Evolutionary conservation across 2,797 vertebrate species (phyloP).

Genomic region (Aulostomus chinensis): DNA sequence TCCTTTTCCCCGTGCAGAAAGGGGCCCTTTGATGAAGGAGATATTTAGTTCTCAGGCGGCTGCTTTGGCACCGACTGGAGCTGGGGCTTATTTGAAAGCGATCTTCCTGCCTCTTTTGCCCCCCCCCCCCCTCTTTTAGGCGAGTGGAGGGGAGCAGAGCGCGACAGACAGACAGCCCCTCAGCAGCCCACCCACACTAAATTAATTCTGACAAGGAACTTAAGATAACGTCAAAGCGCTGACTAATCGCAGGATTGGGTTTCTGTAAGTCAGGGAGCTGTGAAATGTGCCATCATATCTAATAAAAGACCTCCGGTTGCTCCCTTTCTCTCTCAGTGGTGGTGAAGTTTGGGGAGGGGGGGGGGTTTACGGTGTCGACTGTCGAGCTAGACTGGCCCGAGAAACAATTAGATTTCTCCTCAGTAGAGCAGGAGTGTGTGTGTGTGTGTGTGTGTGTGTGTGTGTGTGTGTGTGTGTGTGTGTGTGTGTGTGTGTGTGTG

Average conservation of each 20-base stretch:
- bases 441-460: conserved; percentile 18
- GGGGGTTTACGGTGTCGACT: conserved; percentile 43
- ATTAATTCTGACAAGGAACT: conserved; percentile 85
- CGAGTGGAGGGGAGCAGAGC: conserved; percentile 60
- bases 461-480: too few relatives aligned
- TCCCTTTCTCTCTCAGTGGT: conserved; percentile 61
- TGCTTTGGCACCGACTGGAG: conserved; percentile 77
- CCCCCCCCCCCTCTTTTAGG: conserved; percentile 62
- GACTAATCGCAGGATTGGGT: conserved; percentile 84
- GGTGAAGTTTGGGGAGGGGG: conserved; percentile 40
- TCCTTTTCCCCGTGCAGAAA: conserved; percentile 69
- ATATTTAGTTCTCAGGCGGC: conserved; percentile 82
- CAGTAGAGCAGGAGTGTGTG: conserved; percentile 27
- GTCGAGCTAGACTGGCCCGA: conserved; percentile 50
- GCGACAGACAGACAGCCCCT: conserved; percentile 71
- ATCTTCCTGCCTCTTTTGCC: conserved; percentile 68
- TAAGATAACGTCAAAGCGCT: conserved; percentile 83
- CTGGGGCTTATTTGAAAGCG: conserved; percentile 80
- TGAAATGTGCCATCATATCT: conserved; percentile 83
- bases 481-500: conserved; percentile 25
- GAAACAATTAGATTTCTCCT: conserved; percentile 74
- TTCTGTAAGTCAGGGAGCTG: conserved; percentile 81
- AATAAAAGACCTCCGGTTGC: conserved; percentile 81
- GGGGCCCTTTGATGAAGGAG: conserved; percentile 80
- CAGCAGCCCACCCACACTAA: conserved; percentile 80